A percentile compares a stretch with the other conserved stretches of the same genome.
phyloP scores from a whole-genome alignment of 2,888 invertebrate species.

The Drosophila monieri region DNA sequence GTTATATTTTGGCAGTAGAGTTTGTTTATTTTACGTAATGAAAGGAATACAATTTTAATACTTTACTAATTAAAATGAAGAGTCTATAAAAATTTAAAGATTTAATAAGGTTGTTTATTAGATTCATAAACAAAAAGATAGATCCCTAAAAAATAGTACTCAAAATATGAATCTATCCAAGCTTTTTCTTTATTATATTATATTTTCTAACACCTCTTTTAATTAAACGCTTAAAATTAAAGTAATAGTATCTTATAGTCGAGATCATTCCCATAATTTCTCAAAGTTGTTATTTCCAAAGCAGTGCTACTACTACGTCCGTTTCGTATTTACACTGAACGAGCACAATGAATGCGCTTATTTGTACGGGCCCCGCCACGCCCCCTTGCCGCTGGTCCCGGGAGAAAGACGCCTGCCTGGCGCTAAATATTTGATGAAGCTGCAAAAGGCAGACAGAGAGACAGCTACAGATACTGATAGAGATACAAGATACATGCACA shows the following conservation, averaged over 20 bases:
- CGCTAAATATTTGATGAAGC: constrained; percentile 77
- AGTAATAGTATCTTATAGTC: constrained; percentile 17
- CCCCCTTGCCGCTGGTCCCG: neutral
- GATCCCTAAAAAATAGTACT: neutral
- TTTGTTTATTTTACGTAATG: neutral
- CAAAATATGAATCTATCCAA: too few relatives aligned
- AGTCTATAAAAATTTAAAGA: too few relatives aligned
- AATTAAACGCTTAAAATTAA: too few relatives aligned
- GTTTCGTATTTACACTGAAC: constrained; percentile 48
- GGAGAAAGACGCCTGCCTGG: constrained; percentile 48
- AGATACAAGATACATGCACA: constrained; percentile 31
- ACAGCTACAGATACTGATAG: constrained; percentile 39
- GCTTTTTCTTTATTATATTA: neutral
- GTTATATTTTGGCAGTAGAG: neutral
- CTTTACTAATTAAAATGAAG: neutral
- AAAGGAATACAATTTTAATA: neutral
- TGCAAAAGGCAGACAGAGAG: constrained; percentile 45
- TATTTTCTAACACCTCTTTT: neutral
- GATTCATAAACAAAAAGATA: neutral
- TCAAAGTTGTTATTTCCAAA: constrained; percentile 41
- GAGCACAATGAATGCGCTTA: constrained; percentile 50
- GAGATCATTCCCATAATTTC: neutral
- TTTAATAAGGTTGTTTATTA: too few relatives aligned
- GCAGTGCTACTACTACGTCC: constrained; percentile 34
- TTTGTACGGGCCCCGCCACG: constrained; percentile 25